Base-by-base conservation (phyloP, 2,888 invertebrate species). In the Sicus ferrugineus region DNA sequence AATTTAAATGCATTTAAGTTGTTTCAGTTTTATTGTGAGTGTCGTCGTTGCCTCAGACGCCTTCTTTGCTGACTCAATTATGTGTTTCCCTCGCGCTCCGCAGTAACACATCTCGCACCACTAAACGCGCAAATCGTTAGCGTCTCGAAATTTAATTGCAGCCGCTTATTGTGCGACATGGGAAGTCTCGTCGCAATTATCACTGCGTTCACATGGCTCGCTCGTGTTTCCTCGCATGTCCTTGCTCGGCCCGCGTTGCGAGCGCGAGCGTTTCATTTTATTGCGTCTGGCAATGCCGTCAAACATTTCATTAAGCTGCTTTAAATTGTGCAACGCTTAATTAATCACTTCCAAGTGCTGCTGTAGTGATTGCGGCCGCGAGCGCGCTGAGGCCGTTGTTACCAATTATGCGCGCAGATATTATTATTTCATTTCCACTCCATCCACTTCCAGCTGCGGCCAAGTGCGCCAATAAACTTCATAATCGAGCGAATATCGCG, bases 1-100 rank as follows among this genome's bases (percentile, higher is more conserved):
- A 16, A 59, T 38, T 34, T 23, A 61, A 61, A 61, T 61, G 61
- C 61, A 7, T 61, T 61, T 38, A 42, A 61, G 34, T 61, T 38
- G 23, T 16, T 61, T 42, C 23, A 21, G 42, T 42, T 42, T 42
- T 31, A 28, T n/a, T 58, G 30, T 58, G 3, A 42, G 9, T 19
- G 61, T 61, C 16, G 42, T 61, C 21, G 2, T 59, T 19, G 59
- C 34, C 11, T 1, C n/a, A n/a, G 56, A 28, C 30, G 23, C 52
- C 16, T 31, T 59, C 34, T 34, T n/a, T 31, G n/a, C n/a, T 9
- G 34, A 34, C 59, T 7, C 19, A 34, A 6, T 42, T 1, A n/a
- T 42, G 38, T 6, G n/a, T 42, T 11, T 42, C 11, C 34, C 42
- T 11, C 42, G n/a, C 3, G 42, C n/a, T 9, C n/a, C 3, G 5